Evolutionary conservation across 2,888 invertebrate species (phyloP).

Genomic region (Drosophila tripunctata): DNA sequence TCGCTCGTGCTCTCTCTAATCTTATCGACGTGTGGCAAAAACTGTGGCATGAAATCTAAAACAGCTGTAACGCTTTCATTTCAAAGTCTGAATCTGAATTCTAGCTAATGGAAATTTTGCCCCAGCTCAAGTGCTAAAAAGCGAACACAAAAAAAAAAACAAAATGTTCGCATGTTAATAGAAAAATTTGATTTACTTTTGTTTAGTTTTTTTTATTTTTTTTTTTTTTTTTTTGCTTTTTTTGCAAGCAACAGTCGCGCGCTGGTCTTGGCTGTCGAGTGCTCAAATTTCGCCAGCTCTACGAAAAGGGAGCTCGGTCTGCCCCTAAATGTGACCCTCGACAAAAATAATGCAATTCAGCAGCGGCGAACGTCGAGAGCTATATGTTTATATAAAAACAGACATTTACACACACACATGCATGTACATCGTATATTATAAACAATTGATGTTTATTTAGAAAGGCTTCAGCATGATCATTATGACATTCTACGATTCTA

Average conservation of each 20-base stretch:
- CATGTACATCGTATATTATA: conserved; percentile 51
- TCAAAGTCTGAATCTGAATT: conserved; percentile 39
- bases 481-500: conserved; percentile 25
- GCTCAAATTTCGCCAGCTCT: conserved; percentile 62
- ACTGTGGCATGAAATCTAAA: conserved; percentile 39
- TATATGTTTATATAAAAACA: conserved; percentile 34
- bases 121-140: conserved; percentile 49
- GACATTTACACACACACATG: not conserved
- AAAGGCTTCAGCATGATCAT: conserved; percentile 42
- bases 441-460: conserved; percentile 73
- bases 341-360: conserved; percentile 72
- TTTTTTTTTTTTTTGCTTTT: conserved; percentile 13
- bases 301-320: conserved; percentile 41
- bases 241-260: conserved; percentile 58
- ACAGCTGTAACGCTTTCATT: conserved; percentile 36
- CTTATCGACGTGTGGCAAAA: conserved; percentile 50
- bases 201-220: not conserved
- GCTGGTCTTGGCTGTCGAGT: conserved; percentile 19
- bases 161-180: conserved; percentile 57
- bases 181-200: conserved; percentile 26
- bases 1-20: conserved; percentile 20
- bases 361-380: conserved; percentile 35
- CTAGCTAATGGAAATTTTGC: conserved; percentile 46
- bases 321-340: conserved; percentile 50
- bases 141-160: conserved; percentile 31